A percentile compares a stretch with the other conserved stretches of the same genome.
Conservation (phyloP, 2,888 invertebrate genomes). For the Minunthozetes semirufus region DNA sequence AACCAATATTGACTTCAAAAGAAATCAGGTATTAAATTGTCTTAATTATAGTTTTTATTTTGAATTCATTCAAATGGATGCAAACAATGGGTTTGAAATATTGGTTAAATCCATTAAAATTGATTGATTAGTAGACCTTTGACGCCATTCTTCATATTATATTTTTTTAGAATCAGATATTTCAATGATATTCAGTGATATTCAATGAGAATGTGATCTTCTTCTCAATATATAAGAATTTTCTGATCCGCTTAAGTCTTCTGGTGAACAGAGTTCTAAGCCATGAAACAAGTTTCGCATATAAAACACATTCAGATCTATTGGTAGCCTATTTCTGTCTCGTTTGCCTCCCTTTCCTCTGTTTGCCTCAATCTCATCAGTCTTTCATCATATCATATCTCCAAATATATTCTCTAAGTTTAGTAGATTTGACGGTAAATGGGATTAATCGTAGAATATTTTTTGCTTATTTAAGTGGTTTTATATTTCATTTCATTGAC, state of each 20-base stretch:
- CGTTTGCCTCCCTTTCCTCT: neutral
- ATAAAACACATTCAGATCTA: conserved; percentile 2
- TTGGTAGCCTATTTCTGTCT: no score
- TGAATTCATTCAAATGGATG: conserved; percentile 19
- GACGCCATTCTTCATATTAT: no score
- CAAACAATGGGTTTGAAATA: no score
- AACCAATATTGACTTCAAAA: conserved; percentile 89
- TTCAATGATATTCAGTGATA: no score
- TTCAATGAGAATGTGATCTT: no score
- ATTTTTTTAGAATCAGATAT: no score
- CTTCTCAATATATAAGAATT: neutral
- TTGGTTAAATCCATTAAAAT: no score
- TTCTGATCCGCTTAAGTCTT: conserved; percentile 6
- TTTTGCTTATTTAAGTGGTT: conserved; percentile 19
- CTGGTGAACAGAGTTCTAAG: neutral
- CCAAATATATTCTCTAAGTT: neutral
- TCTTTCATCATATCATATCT: neutral
- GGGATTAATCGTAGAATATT: conserved; percentile 1
- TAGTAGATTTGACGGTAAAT: neutral
- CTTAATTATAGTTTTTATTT: no score
- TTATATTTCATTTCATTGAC: neutral
- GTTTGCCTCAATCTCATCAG: no score
- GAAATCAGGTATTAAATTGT: conserved; percentile 36
- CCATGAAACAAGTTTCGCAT: conserved; percentile 3
- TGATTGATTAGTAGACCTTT: no score